Evolutionary conservation across 1,140 invertebrate genomes (phyloP), one percentile per base, ranked within the genome.

Genomic region (Brachionus sp.): DNA sequence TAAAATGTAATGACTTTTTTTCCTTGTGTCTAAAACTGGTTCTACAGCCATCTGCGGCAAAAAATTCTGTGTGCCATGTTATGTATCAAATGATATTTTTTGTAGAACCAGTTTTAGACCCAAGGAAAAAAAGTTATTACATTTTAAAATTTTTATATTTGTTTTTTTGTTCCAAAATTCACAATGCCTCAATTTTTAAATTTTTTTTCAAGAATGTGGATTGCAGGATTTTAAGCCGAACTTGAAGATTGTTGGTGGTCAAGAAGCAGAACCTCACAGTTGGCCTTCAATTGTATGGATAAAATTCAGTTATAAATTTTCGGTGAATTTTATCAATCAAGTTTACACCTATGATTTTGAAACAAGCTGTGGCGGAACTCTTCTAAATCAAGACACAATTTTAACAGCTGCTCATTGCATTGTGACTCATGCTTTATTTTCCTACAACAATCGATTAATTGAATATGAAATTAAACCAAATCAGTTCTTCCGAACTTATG

Each of bases 401-500:
- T 85, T 94, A 1, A 95, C 94, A 1, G 91, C 93, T 3, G 93
- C 93, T 62, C 92, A 93, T 85, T 95, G 94, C 87, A 78, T 46
- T 2, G 25, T 46, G 3, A 44, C 19, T 19, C 12, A 42, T 62
- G 62, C 10, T 6, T 12, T 23, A 10, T 44, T 19, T 25, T 19
- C 7, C 3, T 29, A n/a, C 42, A 1, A 57, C 0, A 12, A 12
- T 7, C 19, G 1, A 80, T 80, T 7, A 5, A 64, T 16, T 19
- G 13, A 62, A 13, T 35, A 13, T 33, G 6, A 66, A 57, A 9
- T 66, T 12, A 19, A 37, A 66, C 19, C 23, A 7, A 42, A 80
- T 29, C 16, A 12, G 5, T 62, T 35, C 23, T 62, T 19, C 37
- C 44, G 16, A n/a, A 44, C 77, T 5, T 25, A 25, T 62, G 77